Evolutionary conservation across 2,797 vertebrate genomes (phyloP).

Genomic region (Columba guinea): DNA sequence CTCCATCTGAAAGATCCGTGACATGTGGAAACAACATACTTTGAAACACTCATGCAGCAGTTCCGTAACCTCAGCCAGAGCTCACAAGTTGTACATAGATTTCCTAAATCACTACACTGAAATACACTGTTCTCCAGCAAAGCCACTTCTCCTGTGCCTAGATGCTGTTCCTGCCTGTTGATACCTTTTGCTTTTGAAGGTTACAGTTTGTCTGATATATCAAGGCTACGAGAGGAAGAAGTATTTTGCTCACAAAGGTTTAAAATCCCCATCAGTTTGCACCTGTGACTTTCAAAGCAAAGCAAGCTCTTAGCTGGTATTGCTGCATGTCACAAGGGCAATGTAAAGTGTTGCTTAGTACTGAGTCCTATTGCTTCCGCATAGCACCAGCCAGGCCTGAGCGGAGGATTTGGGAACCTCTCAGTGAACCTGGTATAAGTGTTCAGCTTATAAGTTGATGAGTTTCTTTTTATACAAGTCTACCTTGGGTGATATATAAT

Average conservation of each 20-base stretch:
- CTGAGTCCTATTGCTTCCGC: not conserved
- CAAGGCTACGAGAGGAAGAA: conserved; percentile 2
- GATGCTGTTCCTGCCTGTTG: not conserved
- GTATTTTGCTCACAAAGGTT: conserved; percentile 20
- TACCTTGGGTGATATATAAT: not conserved
- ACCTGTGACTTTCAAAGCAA: conserved; percentile 15
- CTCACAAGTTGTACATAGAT: conserved; percentile 19
- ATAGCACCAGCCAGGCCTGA: not conserved
- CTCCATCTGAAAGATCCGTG: conserved; percentile 15
- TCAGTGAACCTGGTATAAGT: not conserved
- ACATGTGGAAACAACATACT: conserved; percentile 25
- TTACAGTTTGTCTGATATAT: conserved; percentile 8
- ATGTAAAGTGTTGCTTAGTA: not conserved
- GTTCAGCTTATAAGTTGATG: not conserved
- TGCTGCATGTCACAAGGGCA: not conserved
- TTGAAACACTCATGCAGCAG: conserved; percentile 37
- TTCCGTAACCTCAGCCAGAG: conserved; percentile 18
- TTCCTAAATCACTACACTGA: conserved; percentile 15
- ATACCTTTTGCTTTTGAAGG: conserved; percentile 37
- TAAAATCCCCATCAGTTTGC: conserved; percentile 20
- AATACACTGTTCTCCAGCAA: not conserved
- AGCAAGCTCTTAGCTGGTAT: not conserved
- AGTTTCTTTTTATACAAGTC: not conserved
- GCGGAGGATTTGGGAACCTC: not conserved
- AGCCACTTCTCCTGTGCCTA: not conserved